phyloP scores from a whole-genome alignment of 1,140 invertebrate species.

The Drosophila fuyamai region DNA sequence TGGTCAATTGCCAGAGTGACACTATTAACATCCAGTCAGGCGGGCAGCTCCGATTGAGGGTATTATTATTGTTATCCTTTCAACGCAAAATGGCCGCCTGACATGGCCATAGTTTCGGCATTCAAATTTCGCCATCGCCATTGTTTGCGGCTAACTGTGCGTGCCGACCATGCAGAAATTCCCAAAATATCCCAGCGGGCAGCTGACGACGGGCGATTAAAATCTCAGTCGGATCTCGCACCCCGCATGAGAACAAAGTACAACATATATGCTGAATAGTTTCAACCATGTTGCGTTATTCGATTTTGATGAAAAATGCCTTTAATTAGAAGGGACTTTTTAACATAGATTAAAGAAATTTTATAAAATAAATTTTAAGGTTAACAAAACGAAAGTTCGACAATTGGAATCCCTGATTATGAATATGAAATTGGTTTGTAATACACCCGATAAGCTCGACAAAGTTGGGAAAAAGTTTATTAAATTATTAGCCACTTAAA shows the following conservation, averaged over 20 bases:
- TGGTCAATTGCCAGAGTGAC: conserved; percentile 78
- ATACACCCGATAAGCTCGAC: no score
- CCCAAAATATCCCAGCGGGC: conserved; percentile 49
- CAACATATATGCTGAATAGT: conserved; percentile 30
- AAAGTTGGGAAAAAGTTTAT: no score
- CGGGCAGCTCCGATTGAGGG: conserved; percentile 67
- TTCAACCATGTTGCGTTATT: conserved; percentile 38
- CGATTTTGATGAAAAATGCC: conserved; percentile 22
- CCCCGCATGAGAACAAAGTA: conserved; percentile 39
- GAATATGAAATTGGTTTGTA: no score
- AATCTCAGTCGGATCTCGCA: conserved; percentile 55
- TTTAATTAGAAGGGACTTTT: conserved; percentile 28
- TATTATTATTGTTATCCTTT: conserved; percentile 80
- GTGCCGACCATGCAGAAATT: conserved; percentile 46
- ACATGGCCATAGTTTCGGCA: conserved; percentile 58
- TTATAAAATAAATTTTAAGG: no score
- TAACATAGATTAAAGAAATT: not conserved
- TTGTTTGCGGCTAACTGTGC: conserved; percentile 73
- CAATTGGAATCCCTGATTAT: no score
- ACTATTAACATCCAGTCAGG: conserved; percentile 68
- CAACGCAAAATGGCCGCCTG: conserved; percentile 75
- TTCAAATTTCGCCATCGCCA: conserved; percentile 68
- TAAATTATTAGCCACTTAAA: no score
- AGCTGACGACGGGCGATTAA: conserved; percentile 69
- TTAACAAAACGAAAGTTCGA: no score